Evolutionary conservation across 2,888 invertebrate species (phyloP).

Genomic region (Drosophila macrothrix): DNA sequence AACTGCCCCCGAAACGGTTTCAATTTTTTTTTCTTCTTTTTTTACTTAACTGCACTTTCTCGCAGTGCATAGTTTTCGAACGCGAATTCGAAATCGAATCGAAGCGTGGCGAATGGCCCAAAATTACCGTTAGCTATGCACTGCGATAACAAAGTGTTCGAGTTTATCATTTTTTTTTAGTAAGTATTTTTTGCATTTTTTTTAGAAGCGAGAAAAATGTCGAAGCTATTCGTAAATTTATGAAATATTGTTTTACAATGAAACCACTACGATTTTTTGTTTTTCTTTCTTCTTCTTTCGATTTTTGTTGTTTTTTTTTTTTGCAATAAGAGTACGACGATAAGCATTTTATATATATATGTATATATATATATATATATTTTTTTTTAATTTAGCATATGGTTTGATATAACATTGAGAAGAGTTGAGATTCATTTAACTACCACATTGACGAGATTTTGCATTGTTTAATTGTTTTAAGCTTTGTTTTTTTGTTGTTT

Average conservation of each 20-base stretch:
- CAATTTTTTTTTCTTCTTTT: conserved; percentile 7
- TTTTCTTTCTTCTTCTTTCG: conserved; percentile 27
- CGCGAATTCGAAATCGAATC: background rate
- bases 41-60: conserved; percentile 6
- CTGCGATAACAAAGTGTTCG: conserved; percentile 16
- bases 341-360: conserved; percentile 46
- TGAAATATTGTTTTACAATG: conserved; percentile 82
- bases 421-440: conserved; percentile 81
- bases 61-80: conserved; percentile 27
- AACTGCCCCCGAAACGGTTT: conserved; percentile 43
- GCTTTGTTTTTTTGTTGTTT: conserved; percentile 35
- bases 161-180: conserved; percentile 19
- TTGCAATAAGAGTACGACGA: conserved; percentile 53
- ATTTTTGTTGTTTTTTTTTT: conserved; percentile 32
- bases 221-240: conserved; percentile 66
- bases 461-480: conserved; percentile 59
- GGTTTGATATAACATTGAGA: conserved; percentile 75
- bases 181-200: conserved; percentile 31
- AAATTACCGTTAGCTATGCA: conserved; percentile 12
- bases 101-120: conserved; percentile 1
- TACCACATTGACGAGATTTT: conserved; percentile 77
- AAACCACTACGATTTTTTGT: conserved; percentile 76
- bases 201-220: conserved; percentile 67
- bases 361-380: conserved; percentile 28
- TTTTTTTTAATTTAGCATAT: conserved; percentile 58